Percentiles rank a stretch among this genome's conserved stretches.
These are phyloP conservation scores for Phrynosoma blainvillii DNA, from an alignment of 2,113 vertebrate genomes.

Conservation along the genomic window DNA sequence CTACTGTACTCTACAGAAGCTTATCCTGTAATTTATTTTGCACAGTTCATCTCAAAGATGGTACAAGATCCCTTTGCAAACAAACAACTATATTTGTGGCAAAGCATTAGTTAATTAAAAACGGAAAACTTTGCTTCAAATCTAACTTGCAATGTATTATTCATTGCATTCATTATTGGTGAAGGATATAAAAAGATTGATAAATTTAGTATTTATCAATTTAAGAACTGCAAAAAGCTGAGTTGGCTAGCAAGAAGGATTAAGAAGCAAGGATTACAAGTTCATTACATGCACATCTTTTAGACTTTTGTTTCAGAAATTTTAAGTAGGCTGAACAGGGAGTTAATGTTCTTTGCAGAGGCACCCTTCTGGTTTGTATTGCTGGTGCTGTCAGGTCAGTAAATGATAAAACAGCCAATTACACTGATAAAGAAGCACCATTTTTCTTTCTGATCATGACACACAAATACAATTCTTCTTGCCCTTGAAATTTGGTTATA, in stretches of 20 bases:
- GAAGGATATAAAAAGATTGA: too few relatives aligned
- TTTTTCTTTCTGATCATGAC: conserved; percentile 24
- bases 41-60: too few relatives aligned
- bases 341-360: conserved; percentile 27
- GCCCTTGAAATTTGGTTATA: conserved; percentile 4
- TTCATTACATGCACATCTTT: conserved; percentile 29
- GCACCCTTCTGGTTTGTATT: conserved; percentile 13
- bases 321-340: conserved; percentile 41
- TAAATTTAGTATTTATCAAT: background rate
- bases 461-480: conserved; percentile 35
- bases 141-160: too few relatives aligned
- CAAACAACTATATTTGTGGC: too few relatives aligned
- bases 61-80: too few relatives aligned
- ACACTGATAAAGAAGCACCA: conserved; percentile 23
- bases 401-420: conserved; percentile 15
- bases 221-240: background rate
- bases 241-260: background rate
- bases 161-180: too few relatives aligned
- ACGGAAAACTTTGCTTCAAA: too few relatives aligned
- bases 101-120: too few relatives aligned
- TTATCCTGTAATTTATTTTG: too few relatives aligned
- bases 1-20: too few relatives aligned
- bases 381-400: conserved; percentile 12
- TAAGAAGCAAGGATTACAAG: background rate
- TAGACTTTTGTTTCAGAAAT: background rate